Conservation (phyloP, 1,140 invertebrate genomes). For the Hypsibius dujardini region DNA sequence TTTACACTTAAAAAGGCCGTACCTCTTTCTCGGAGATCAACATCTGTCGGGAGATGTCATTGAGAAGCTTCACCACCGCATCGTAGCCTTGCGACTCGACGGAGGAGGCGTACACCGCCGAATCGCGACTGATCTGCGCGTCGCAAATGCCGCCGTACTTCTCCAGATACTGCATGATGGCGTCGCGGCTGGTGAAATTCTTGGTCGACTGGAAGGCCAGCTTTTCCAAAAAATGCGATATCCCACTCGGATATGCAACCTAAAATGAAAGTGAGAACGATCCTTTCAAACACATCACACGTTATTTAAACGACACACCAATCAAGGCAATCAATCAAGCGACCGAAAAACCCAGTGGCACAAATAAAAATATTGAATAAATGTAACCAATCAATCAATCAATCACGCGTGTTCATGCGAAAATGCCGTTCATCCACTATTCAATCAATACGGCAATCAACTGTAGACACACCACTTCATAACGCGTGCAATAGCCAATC, state of each 20-base stretch:
- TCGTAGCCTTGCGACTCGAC: slow-evolving; percentile 65
- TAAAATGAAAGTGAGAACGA: not conserved
- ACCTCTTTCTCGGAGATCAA: slow-evolving; percentile 61
- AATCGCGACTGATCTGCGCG: slow-evolving; percentile 72
- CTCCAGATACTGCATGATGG: slow-evolving; percentile 67
- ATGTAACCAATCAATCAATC: not conserved
- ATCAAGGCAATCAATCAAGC: too few relatives aligned
- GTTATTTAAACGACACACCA: too few relatives aligned
- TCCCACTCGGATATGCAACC: slow-evolving; percentile 70
- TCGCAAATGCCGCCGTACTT: slow-evolving; percentile 93
- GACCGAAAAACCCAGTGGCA: not conserved
- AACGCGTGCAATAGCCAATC: not conserved
- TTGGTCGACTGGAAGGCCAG: slow-evolving; percentile 77
- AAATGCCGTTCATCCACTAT: too few relatives aligned
- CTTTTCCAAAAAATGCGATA: slow-evolving; percentile 95
- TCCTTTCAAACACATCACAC: too few relatives aligned
- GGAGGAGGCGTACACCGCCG: slow-evolving; percentile 86
- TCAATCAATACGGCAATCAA: too few relatives aligned
- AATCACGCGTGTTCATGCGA: too few relatives aligned
- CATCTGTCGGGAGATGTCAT: slow-evolving; percentile 74
- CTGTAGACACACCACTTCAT: slow-evolving; percentile 40
- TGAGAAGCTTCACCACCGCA: slow-evolving; percentile 64
- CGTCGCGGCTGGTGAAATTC: slow-evolving; percentile 56
- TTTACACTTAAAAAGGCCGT: not conserved
- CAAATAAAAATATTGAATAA: not conserved